phyloP scores from a whole-genome alignment of 1,140 invertebrate genomes.

The Oryctes rhinoceros region DNA sequence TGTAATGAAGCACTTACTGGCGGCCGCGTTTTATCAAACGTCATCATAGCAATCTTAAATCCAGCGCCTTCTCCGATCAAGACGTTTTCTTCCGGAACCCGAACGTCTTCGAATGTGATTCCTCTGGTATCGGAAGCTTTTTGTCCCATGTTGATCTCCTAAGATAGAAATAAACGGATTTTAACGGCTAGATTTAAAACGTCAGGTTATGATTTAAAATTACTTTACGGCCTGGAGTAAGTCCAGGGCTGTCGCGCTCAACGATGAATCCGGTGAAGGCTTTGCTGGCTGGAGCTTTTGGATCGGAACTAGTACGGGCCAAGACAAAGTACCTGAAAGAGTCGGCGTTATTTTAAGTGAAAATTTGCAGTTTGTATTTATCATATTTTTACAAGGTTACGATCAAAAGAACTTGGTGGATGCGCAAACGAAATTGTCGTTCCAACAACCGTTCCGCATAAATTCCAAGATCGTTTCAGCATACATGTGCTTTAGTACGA shows the following conservation, averaged over 20 bases:
- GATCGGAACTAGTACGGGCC: constrained; percentile 90
- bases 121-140: constrained; percentile 93
- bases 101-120: constrained; percentile 96
- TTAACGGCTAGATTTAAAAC: background rate
- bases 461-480: too few relatives aligned
- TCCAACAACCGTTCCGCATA: too few relatives aligned
- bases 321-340: constrained; percentile 87
- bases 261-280: constrained; percentile 96
- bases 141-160: constrained; percentile 78
- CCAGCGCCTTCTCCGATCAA: constrained; percentile 85
- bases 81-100: constrained; percentile 93
- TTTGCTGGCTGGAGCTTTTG: constrained; percentile 84
- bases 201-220: background rate
- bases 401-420: too few relatives aligned
- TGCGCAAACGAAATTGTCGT: too few relatives aligned
- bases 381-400: too few relatives aligned
- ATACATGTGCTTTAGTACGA: too few relatives aligned
- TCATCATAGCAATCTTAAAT: constrained; percentile 96
- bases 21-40: constrained; percentile 91
- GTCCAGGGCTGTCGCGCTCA: constrained; percentile 84
- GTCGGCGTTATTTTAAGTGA: too few relatives aligned
- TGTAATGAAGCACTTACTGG: constrained; percentile 67
- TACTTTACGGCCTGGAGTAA: constrained; percentile 74
- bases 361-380: too few relatives aligned
- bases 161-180: background rate